Percentiles rank a stretch among this genome's conserved stretches.
phyloP scores from a whole-genome alignment of 2,888 invertebrate species.

The Rhingia campestris region DNA sequence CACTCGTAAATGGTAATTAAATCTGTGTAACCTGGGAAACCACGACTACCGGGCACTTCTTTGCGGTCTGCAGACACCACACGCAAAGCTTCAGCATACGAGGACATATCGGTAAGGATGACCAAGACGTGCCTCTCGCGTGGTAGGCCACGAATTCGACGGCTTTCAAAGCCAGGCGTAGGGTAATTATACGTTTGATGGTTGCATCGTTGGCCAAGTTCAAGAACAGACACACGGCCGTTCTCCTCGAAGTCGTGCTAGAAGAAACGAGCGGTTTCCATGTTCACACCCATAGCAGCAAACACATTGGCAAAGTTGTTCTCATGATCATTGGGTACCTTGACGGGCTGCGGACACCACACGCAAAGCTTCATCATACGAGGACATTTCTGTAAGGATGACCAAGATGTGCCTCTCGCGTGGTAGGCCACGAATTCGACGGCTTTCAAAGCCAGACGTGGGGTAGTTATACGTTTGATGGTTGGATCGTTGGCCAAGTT shows the following conservation, averaged over 20 bases:
- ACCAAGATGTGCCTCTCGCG: too few relatives aligned
- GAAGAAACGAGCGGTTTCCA: constrained; percentile 99
- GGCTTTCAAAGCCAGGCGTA: constrained; percentile 97
- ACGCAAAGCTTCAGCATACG: constrained; percentile 99
- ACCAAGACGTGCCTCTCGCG: constrained; percentile 99
- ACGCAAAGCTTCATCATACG: too few relatives aligned
- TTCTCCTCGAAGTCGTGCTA: constrained; percentile 99
- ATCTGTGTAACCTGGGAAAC: constrained; percentile 99
- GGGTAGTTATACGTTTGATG: too few relatives aligned
- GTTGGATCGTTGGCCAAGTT: too few relatives aligned
- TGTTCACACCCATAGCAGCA: constrained; percentile 99
- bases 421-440: too few relatives aligned
- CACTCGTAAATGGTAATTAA: constrained; percentile 99
- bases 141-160: constrained; percentile 99
- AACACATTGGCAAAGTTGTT: constrained; percentile 99
- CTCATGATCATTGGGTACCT: constrained; percentile 93
- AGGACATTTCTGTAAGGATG: too few relatives aligned
- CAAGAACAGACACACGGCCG: constrained; percentile 98
- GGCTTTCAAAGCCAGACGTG: too few relatives aligned
- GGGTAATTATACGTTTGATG: constrained; percentile 99
- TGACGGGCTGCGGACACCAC: too few relatives aligned
- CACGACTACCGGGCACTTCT: constrained; percentile 99
- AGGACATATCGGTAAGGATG: constrained; percentile 99
- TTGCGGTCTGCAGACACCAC: constrained; percentile 99
- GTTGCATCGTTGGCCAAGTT: constrained; percentile 99